Evolutionary conservation across 2,113 vertebrate genomes (phyloP), one percentile per base, ranked within the genome.

Genomic region (Leptobrachium ailaonicum): DNA sequence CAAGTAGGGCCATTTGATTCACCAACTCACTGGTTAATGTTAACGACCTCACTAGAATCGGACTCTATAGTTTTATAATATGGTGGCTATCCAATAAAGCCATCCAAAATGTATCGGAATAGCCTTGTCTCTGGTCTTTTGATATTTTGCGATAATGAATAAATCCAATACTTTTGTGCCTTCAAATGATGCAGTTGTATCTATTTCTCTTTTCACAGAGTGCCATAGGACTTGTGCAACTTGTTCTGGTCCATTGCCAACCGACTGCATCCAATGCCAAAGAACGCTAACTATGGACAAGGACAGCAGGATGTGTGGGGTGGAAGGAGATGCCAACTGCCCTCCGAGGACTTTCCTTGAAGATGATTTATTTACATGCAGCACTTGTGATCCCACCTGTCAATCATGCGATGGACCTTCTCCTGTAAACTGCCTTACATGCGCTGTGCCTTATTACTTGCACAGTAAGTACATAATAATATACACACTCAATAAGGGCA

Each of bases 151-250:
- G 20, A 32, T 32, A 32, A 32, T 32, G 20, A 32, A 32, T 32
- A 32, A 32, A 32, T 32, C 20, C 20, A 32, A 32, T 32, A 32
- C 20, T 32, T 32, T 32, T 32, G 20, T 32, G 20, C 20, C 20
- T 32, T 32, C 20, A 32, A 32, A 32, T 32, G 20, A 32, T 32
- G 20, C 20, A 32, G 20, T 32, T 32, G 8, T 50, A 75, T 74
- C 13, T 42, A 73, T 45, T 64, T 62, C 8, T n/a, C 2, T 71
- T 72, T 13, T 42, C 20, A 11, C 82, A 94, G 91, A 94, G 67
- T 94, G 93, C 72, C 92, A 94, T 80, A 91, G 86, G 84, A 94
- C 93, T 0, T 94, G 92, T 56, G 67, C 83, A 2, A 88, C 80
- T 67, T 94, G 92, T 85, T 84, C 76, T 0, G 92, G 93, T 5